Base-by-base conservation (phyloP, 1,140 invertebrate species). In the Drosophila tristis region DNA sequence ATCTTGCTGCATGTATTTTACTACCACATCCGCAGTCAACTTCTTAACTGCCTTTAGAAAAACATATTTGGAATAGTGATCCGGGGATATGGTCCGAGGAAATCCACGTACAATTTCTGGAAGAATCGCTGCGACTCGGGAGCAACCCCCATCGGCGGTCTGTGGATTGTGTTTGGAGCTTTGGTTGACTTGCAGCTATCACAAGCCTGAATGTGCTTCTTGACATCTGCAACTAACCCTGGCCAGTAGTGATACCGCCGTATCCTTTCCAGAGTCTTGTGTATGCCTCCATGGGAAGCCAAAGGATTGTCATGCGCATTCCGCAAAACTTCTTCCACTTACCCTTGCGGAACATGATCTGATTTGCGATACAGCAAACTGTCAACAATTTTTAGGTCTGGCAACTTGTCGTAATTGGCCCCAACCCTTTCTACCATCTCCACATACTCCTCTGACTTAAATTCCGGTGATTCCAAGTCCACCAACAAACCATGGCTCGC, bases 201-300 rank as follows among this genome's bases (percentile, higher is more conserved):
- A 42, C 73, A 66, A 1, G 1, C 23, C 4, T 39, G 20, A 6
- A 66, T 23, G 11, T 66, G 71, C 0, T 39, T 6, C n/a, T 50
- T 58, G 0, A 72, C 55, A 20, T 64, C 48, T 5, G 35, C 8
- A 0, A 58, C 58, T 4, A 74, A 31, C 9, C 58, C 15, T 4
- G 49, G 73, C 63, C 55, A 76, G 13, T 26, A 66, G 1, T 55
- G 56, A 55, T 45, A 55, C 2, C 43, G 35, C 8, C 60, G 13
- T 16, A 63, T 25, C 47, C 47, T 48, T 5, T 48, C 47, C 9
- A 48, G 23, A 2, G 20, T 48, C 16, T 48, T 48, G 9, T 48
- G 47, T 8, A 48, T 11, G 5, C 47, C 47, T 23, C 47, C 9
- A 25, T 48, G 16, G 7, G 20, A 48, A 20, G 47, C 47, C 23